Base-by-base conservation (phyloP, 2,113 vertebrate species). In the Tupaia tana region DNA sequence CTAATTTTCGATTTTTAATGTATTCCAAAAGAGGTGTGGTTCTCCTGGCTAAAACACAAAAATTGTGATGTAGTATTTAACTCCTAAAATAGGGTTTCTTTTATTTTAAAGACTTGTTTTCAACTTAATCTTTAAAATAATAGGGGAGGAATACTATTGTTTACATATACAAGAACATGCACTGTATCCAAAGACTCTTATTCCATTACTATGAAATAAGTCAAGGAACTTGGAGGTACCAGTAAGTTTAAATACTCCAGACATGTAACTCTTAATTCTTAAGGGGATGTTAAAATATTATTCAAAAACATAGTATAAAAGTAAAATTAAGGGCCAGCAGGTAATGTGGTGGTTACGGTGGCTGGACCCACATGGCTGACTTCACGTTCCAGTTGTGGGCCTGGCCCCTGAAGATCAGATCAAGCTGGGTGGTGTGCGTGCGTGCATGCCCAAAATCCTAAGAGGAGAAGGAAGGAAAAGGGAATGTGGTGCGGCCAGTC, bases 1-100 rank as follows among this genome's bases (percentile, higher is more conserved):
- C 99, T 97, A 99, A 99, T 98, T 99, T 99, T 98, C 99, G 99
- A 95, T 99, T 99, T 98, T 99, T 99, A 98, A 99, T 99, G 98
- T 99, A 99, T 97, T 99, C 99, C 98, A 99, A 98, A 96, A 99
- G 99, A 6, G 99, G 99, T 74, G 99, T 99, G 86, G 99, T 99
- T 98, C 99, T 99, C 99, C 99, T 99, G 95, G 99, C 99, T 99
- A 97, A 98, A 99, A 98, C 79, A 98, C 96, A 98, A 98, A 98
- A 97, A 97, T 94, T 97, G 67, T 90, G 97, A 97, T 96, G 86
- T 78, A 97, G 94, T 97, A 93, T 96, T 97, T 96, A 98, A 97
- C 96, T 98, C 93, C 87, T 97, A 98, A 97, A 97, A 94, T 94
- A 96, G 85, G 20, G 89, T 75, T 98, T 98, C 27, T 31, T 69